Evolutionary conservation across 2,797 vertebrate genomes (phyloP), one percentile per base, ranked within the genome.

Genomic region (Sphaeramia orbicularis): DNA sequence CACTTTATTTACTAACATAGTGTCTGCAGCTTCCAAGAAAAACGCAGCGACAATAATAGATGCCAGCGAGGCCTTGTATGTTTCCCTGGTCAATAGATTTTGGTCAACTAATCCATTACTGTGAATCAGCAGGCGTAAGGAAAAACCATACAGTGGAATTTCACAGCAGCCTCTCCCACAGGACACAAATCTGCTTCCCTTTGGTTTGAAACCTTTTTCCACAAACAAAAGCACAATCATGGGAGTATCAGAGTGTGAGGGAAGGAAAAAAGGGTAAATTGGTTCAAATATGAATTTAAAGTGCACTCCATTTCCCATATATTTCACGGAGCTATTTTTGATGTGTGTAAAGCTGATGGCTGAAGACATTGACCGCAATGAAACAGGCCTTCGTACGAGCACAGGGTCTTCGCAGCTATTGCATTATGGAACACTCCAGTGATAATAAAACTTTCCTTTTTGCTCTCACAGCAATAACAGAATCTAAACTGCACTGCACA

Each of bases 371-470:
- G 68, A 69, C 74, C 37, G 45, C 63, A 80, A 65, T 80, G 67
- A 88, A 86, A 77, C 64, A 75, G 71, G 58, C 74, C 72, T 85
- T 82, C 73, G 80, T 71, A 74, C 63, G 68, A 61, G 71, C 65
- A 65, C 58, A 56, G 70, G 74, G 68, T 63, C 65, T 73, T 78
- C 73, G 76, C 71, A 81, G 68, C 80, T 85, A 88, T 78, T 86
- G 65, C 78, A 86, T 90, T 87, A 88, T 52, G 65, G 58, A 84
- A 83, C 75, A 80, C 74, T 88, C 71, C 2, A 3, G 54, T 65
- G 55, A 83, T 80, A 90, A 88, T 88, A 89, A 78, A 89, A 86
- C 74, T 76, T 80, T 83, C 66, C 73, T 78, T 80, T 85, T 75
- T 80, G 81, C 76, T 69, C 71, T 77, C 75, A 36, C 65, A 84